Percentiles rank a stretch among this genome's conserved stretches.
Evolutionary conservation across 1,140 invertebrate genomes (phyloP).

Genomic region (Drosophila mayri): DNA sequence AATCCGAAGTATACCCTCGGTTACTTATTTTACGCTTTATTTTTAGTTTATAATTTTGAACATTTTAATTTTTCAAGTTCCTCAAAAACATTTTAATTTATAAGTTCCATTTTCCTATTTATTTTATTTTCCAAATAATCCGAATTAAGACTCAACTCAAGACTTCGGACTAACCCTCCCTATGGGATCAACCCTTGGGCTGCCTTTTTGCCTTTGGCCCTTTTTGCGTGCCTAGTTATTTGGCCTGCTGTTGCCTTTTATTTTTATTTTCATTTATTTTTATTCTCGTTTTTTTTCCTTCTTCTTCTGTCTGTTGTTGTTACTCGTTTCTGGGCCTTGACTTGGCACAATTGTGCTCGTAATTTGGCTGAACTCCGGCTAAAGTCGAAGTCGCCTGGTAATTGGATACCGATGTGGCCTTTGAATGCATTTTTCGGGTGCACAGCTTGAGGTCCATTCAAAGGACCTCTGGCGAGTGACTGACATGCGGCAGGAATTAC

Average conservation of each 20-base stretch:
- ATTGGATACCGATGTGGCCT: conserved; percentile 72
- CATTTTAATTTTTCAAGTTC: too few species aligned
- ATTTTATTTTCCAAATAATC: neutral
- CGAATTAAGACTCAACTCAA: neutral
- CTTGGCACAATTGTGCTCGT: conserved; percentile 61
- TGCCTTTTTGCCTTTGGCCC: conserved; percentile 24
- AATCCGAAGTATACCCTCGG: too few species aligned
- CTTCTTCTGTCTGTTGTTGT: neutral
- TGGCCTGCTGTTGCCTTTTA: conserved; percentile 78
- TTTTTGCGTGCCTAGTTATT: conserved; percentile 46
- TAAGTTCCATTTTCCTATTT: neutral
- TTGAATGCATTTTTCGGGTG: conserved; percentile 35
- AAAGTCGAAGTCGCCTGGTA: conserved; percentile 47
- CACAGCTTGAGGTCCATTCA: conserved; percentile 68
- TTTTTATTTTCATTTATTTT: conserved; percentile 5
- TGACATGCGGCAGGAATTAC: conserved; percentile 30
- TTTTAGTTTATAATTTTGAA: too few species aligned
- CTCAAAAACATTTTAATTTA: too few species aligned
- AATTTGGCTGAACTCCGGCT: conserved; percentile 64
- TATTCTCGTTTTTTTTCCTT: conserved; percentile 56
- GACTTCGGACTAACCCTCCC: conserved; percentile 1
- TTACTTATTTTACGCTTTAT: too few species aligned
- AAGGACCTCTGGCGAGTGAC: conserved; percentile 28
- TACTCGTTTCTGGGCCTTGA: conserved; percentile 27
- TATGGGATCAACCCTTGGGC: conserved; percentile 18